Evolutionary conservation across 1,140 invertebrate species (phyloP).

Genomic region (Hylaeus anthracinus): DNA sequence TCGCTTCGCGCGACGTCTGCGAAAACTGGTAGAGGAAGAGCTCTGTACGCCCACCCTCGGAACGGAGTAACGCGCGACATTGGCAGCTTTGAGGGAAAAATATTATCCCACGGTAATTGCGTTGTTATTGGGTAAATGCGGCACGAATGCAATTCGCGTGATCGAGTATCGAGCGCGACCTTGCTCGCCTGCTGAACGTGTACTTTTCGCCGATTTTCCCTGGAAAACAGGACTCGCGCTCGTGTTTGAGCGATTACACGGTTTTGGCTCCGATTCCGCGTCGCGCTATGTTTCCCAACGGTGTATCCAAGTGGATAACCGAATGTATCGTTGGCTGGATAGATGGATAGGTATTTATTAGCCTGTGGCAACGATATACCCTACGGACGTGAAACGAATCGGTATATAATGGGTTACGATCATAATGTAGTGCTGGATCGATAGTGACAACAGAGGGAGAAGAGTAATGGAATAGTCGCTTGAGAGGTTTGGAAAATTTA

Average conservation of each 20-base stretch:
- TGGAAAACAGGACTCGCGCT: background rate
- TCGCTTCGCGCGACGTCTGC: slow-evolving; percentile 15
- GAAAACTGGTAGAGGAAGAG: background rate
- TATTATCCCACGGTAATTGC: slow-evolving; percentile 37
- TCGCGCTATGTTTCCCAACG: no score
- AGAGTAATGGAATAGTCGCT: no score
- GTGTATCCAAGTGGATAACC: background rate
- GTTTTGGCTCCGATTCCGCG: background rate
- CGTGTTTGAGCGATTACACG: background rate
- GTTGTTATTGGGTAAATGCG: slow-evolving; percentile 23
- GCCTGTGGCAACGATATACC: no score
- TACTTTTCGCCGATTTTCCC: background rate
- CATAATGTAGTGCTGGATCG: no score
- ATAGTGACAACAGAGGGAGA: no score
- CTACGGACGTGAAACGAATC: no score
- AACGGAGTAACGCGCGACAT: slow-evolving; percentile 11
- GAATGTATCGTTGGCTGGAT: background rate
- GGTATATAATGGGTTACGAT: no score
- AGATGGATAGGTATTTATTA: background rate
- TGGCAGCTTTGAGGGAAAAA: slow-evolving; percentile 22
- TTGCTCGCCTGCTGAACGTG: background rate
- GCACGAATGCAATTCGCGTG: slow-evolving; percentile 8
- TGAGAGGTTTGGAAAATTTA: no score
- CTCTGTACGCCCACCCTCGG: background rate
- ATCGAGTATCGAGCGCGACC: slow-evolving; percentile 11